Evolutionary conservation across 2,888 invertebrate genomes (phyloP), one percentile per base, ranked within the genome.

Genomic region (Ochropacha duplaris): DNA sequence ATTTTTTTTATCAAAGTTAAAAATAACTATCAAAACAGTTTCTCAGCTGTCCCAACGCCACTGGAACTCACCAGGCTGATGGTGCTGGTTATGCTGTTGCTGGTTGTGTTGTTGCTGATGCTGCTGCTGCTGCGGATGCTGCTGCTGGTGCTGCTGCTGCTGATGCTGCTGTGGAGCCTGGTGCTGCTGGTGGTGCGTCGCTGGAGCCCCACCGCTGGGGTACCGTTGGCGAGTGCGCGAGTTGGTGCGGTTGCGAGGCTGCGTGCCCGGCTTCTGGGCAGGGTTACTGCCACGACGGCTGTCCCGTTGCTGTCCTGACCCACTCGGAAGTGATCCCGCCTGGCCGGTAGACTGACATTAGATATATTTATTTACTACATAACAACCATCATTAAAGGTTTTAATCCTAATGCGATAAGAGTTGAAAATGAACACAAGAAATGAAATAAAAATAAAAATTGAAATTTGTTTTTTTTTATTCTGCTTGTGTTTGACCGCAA

Each of bases 251-350:
- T 83, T 81, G 57, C 83, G 82, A 16, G 72, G 65, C 61, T 72
- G 75, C 31, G 71, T 68, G 54, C 81, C 80, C 62, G n/a, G n/a
- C n/a, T 81, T 76, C 56, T 77, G 71, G 52, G 78, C 66, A 78
- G 77, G 63, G 66, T 83, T 79, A 73, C 85, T 86, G 64, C 87
- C 78, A 66, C 90, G 90, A 14, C 90, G 78, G 55, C 83, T 76
- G 64, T 88, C 88, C 4, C 90, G 84, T 70, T 81, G 84, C 67
- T 81, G 82, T 2, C 81, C 87, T 0, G 88, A 87, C 4, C 88
- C 86, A 52, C 85, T 66, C 26, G 87, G 84, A 49, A 84, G 79
- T 1, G 78, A 77, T 19, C 88, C 87, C 57, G 78, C 88, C 90
- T 81, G 80, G 65, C 62, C n/a, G n/a, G n/a, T n/a, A n/a, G n/a